Evolutionary conservation across 1,140 invertebrate genomes (phyloP).

Genomic region (Eriocheir sinensis): DNA sequence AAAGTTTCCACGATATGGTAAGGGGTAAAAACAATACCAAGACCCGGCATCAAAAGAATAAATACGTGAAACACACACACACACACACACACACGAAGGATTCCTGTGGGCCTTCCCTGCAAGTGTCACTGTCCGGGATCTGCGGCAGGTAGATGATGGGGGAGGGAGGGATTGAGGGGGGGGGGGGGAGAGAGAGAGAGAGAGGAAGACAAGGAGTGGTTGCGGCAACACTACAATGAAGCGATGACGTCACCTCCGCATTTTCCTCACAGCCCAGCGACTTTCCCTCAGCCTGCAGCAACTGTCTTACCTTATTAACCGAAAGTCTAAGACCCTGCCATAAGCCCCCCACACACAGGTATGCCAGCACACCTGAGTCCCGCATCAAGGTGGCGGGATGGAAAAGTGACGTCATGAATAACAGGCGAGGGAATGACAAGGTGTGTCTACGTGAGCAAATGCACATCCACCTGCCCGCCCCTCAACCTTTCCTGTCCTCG

Average conservation of each 20-base stretch:
- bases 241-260: background rate
- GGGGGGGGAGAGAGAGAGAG: background rate
- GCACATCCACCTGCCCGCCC: constrained; percentile 6
- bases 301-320: background rate
- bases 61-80: background rate
- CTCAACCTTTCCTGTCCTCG: background rate
- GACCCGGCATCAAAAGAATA: too few relatives aligned
- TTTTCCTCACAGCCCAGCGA: background rate
- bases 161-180: background rate
- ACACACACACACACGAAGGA: background rate
- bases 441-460: background rate
- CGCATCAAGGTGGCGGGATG: background rate
- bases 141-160: constrained; percentile 1
- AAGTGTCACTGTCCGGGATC: background rate
- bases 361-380: background rate
- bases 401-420: background rate
- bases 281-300: background rate
- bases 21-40: too few relatives aligned
- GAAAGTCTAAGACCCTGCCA: background rate
- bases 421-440: background rate
- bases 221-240: background rate
- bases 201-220: background rate
- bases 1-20: too few relatives aligned
- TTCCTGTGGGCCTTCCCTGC: background rate
- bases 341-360: background rate